Conservation (phyloP, 2,113 vertebrate genomes). For the Gallinago undulata region DNA sequence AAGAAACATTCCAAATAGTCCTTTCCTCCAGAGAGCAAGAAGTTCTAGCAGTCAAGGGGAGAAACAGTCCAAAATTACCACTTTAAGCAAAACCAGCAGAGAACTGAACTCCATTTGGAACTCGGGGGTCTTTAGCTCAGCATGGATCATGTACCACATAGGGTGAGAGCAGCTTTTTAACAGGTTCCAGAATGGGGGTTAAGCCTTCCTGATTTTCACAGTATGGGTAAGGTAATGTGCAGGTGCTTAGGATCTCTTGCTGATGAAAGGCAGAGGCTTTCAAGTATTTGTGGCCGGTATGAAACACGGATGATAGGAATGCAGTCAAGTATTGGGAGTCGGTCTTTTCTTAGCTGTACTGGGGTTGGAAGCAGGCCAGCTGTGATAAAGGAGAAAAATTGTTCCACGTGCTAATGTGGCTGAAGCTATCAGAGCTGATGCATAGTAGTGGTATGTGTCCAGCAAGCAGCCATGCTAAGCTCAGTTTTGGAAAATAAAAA, state of each 20-base stretch:
- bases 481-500: not conserved
- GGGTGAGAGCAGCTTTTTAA: not conserved
- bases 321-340: not conserved
- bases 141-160: rapidly evolving
- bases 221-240: not conserved
- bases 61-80: not conserved
- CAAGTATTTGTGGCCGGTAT: not conserved
- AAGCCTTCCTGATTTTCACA: not conserved
- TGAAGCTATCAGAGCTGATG: not conserved
- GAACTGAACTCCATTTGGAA: not conserved
- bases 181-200: not conserved
- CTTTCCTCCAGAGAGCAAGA: not conserved
- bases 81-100: not conserved
- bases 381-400: not conserved
- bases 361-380: not conserved
- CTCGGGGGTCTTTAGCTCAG: not conserved
- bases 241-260: not conserved
- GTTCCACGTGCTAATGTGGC: not conserved
- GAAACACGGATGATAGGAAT: not conserved
- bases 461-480: not conserved
- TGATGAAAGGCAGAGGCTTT: not conserved
- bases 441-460: not conserved
- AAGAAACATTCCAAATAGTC: not conserved
- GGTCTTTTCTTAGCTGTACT: not conserved
- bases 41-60: not conserved